Evolutionary conservation across 2,888 invertebrate genomes (phyloP).

Genomic region (Himalopsyche kuldschensis): DNA sequence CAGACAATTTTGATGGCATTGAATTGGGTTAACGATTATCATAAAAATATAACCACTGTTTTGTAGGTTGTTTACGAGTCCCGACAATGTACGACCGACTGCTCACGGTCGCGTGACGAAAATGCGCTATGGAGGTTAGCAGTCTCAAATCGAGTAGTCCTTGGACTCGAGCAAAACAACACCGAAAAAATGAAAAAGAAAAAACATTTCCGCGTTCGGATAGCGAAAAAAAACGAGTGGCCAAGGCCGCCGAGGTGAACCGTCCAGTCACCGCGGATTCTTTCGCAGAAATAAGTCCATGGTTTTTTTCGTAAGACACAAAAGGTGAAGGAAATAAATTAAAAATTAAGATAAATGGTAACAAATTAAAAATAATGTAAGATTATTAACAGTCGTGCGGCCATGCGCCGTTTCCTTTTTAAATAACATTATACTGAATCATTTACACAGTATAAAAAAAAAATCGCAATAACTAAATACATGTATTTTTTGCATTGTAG

Average conservation of each 20-base stretch:
- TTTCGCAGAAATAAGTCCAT: neutral
- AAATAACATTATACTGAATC: too few relatives aligned
- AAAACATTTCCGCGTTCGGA: constrained; percentile 34
- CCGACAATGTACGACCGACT: neutral
- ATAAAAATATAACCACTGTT: too few relatives aligned
- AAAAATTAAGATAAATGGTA: neutral
- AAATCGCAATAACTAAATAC: too few relatives aligned
- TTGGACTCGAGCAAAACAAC: constrained; percentile 30
- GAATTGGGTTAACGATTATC: too few relatives aligned
- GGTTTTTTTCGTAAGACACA: neutral
- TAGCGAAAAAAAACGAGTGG: constrained; percentile 18
- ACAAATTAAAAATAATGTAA: neutral
- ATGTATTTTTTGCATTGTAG: too few relatives aligned
- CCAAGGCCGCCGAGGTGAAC: constrained; percentile 29
- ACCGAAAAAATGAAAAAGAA: constrained; percentile 18
- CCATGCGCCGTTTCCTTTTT: too few relatives aligned
- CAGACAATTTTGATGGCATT: too few relatives aligned
- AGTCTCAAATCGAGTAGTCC: constrained; percentile 23
- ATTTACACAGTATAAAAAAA: too few relatives aligned
- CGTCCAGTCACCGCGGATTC: constrained; percentile 1
- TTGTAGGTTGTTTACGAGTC: neutral
- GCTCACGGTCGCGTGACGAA: constrained; percentile 11
- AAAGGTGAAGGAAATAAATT: neutral
- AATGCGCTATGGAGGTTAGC: constrained; percentile 23
- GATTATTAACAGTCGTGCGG: neutral